Evolutionary conservation across 2,797 vertebrate species (phyloP), one percentile per base, ranked within the genome.

Genomic region (Otus scops): DNA sequence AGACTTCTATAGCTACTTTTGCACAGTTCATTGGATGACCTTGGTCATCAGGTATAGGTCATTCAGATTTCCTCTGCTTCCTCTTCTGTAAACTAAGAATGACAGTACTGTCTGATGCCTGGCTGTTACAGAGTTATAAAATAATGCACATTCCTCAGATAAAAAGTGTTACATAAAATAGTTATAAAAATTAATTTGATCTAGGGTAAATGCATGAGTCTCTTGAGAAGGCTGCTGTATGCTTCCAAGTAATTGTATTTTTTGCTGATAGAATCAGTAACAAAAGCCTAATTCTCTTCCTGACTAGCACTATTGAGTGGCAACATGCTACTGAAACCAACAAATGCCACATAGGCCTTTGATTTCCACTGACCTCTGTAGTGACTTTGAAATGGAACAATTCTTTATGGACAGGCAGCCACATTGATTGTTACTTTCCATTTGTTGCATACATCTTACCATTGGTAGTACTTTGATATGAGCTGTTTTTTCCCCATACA

Each of bases 181-280:
- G 45, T 69, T 69, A 18, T 13, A 74, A 30, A 80, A 53, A 59
- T 81, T 36, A 43, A 64, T 70, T 59, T 59, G 16, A 71, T 64
- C 17, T 28, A 75, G 61, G 68, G 36, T 48, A 85, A 78, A 32
- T 90, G 16, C 36, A 63, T 41, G 32, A 91, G 61, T 80, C 69
- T 78, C 48, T 69, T 48, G 50, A 81, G 60, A 60, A 92, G 88
- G 64, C 50, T 75, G 21, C 59, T 27, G 56, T 22, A 7, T 73
- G 51, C 60, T 79, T 64, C 38, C 48, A 73, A 92, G 36, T 57
- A 81, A 89, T 92, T 91, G 30, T 39, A 47, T 22, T 22, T 78
- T 96, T 85, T 78, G 36, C 41, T 82, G 9, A 27, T 24, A 15
- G 47, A 60, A 78, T 53, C 32, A 57, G 32, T 45, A 88, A 68